These are phyloP conservation scores for Lycia hirtaria DNA, from an alignment of 2,888 invertebrate species.

Conservation along the genomic window DNA sequence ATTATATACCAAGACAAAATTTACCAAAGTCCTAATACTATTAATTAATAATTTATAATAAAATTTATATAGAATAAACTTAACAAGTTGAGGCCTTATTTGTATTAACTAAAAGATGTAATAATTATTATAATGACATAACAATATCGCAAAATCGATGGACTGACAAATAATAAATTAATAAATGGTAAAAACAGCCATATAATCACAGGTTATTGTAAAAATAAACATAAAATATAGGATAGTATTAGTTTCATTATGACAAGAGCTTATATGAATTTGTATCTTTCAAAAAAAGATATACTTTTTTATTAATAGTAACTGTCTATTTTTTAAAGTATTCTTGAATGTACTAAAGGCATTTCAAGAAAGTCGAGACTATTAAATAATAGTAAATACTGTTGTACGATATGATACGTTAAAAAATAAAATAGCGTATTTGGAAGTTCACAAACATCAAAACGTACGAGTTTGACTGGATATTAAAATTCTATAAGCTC, in stretches of 20 bases:
- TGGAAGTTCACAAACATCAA: too few species aligned
- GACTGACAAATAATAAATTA: conserved; percentile 29
- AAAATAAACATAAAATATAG: neutral
- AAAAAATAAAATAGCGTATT: too few species aligned
- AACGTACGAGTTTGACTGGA: too few species aligned
- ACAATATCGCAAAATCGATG: conserved; percentile 8
- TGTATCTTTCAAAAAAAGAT: neutral
- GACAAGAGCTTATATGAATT: neutral
- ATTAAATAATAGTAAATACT: too few species aligned
- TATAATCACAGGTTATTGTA: conserved; percentile 63
- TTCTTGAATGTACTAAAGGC: too few species aligned
- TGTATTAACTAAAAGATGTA: conserved; percentile 21
- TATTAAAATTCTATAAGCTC: too few species aligned
- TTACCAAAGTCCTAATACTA: neutral
- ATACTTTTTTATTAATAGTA: neutral
- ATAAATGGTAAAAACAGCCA: conserved; percentile 61
- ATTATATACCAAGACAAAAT: neutral
- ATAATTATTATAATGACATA: conserved; percentile 7
- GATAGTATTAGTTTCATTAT: neutral
- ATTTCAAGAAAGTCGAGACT: too few species aligned
- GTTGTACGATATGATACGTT: too few species aligned
- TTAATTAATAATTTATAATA: conserved; percentile 5
- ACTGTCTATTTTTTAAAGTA: too few species aligned
- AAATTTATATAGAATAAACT: conserved; percentile 26
- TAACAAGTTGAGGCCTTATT: conserved; percentile 26